These are phyloP conservation scores for Cygnus buccinator DNA, from an alignment of 2,113 vertebrate species.

Conservation along the genomic window DNA sequence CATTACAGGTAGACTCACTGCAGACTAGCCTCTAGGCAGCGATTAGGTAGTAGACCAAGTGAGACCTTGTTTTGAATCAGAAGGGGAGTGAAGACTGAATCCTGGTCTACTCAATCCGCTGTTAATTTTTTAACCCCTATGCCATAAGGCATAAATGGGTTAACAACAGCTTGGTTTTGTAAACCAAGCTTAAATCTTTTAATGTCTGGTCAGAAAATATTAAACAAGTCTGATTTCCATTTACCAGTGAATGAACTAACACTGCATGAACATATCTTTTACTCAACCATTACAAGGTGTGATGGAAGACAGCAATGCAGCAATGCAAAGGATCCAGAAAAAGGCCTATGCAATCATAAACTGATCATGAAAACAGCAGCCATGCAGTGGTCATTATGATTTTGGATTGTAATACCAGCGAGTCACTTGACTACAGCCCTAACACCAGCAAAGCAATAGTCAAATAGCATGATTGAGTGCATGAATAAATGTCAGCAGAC, in stretches of 20 bases:
- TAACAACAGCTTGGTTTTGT: not conserved
- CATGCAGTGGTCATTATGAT: not conserved
- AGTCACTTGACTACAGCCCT: not conserved
- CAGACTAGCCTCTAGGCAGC: not conserved
- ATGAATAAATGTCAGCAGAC: not conserved
- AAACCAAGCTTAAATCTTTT: not conserved
- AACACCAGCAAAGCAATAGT: not conserved
- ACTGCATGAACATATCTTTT: not conserved
- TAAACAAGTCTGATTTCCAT: not conserved
- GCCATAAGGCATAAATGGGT: not conserved
- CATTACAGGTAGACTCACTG: not conserved
- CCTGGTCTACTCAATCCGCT: not conserved
- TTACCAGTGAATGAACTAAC: not conserved
- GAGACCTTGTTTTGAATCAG: not conserved
- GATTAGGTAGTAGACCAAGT: not conserved
- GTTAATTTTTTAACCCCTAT: not conserved
- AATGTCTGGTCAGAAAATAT: not conserved
- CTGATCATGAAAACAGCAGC: not conserved
- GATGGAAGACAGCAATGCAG: not conserved
- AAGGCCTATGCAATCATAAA: rapidly evolving
- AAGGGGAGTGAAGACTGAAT: not conserved
- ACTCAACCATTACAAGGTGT: not conserved
- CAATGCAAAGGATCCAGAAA: not conserved
- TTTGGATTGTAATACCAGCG: not conserved
- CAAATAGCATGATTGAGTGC: not conserved